Base-by-base conservation (phyloP, 2,113 vertebrate genomes). In the Sisor rabdophorus region DNA sequence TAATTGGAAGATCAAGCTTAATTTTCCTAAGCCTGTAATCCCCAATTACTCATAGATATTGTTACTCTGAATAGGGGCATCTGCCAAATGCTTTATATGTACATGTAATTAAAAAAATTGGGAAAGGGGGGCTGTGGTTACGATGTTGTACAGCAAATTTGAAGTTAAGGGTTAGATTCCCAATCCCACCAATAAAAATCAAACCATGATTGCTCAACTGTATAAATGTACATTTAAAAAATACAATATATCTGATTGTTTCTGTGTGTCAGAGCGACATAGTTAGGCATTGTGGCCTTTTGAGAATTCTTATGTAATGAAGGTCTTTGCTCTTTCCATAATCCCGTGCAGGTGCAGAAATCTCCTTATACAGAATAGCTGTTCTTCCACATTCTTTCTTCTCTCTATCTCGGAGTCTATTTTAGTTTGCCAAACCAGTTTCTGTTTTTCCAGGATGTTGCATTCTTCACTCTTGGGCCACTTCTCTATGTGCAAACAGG, bases 301-400 rank as follows among this genome's bases (percentile, higher is more conserved):
- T 24, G 19, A 60, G 65, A 47, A 8, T 32, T 28, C 71, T 73
- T 84, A 73, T 74, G 60, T 59, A 71, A 81, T 60, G 71, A 53
- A 47, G 74, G 70, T 79, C 40, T 76, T 75, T 85, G 74, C 32
- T 12, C 56, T 77, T 78, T 85, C 84, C 79, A 63, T 80, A 87
- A 87, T 90, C 77, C 83, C 80, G 87, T 88, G 85, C 87, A 84
- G 86, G 83, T 85, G 85, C 67, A 61, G 79, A 73, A 63, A 64
- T 28, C 78, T 81, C 86, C 86, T 83, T 86, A 88, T 81, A 69
- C 70, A 70, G 20, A 70, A 55, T 20, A 19, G 24, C 75, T 68
- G 59, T 47, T 72, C 47, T 71, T 81, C 82, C 13, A 73, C 60
- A 15, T 63, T 40, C 10, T 24, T 50, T 56, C 32, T 58, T 32